Evolutionary conservation across 2,113 vertebrate species (phyloP), one percentile per base, ranked within the genome.

Genomic region (Neolamprologus longior): DNA sequence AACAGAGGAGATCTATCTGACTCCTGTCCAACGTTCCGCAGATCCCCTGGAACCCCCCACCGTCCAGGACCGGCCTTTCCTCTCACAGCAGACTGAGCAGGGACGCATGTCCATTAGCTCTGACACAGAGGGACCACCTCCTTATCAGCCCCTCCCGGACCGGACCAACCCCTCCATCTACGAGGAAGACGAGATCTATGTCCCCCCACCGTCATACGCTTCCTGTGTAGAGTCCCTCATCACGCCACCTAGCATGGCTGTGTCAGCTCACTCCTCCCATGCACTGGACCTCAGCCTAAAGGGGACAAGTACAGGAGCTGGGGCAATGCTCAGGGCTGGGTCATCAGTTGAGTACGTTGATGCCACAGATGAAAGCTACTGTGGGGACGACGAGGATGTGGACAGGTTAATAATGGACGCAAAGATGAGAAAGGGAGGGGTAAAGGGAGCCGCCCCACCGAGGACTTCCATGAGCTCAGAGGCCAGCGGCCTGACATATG

Each of bases 1-100:
- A 79, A 99, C 99, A 0, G 99, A 99, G 96, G 99, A 99, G 95
- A 99, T 99, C 91, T 99, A 99, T 91, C 94, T 99, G 90, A 99
- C 98, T 0, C 99, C 99, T 0, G 97, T 99, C 82, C 98, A 98
- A 95, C 97, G 98, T 83, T 97, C 97, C 5, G 96, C 97, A 0
- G 97, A 98, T 86, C 92, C 96, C 1, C 90, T 96, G 71, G 97
- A 98, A 85, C 86, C 90, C 17, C 9, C 86, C 12, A 33, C 19
- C 45, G 9, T 8, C 0, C 96, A 97, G 21, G 97, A 97, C 37
- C 83, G 93, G 85, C 97, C 97, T 0, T 98, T 97, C 93, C 92
- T 98, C 81, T 97, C 97, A 0, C 98, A 98, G 45, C 96, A 97
- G 86, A 95, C 97, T 0, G 98, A 98, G 87, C 95, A 96, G 92